Evolutionary conservation across 1,140 invertebrate genomes (phyloP).

Genomic region (Akabosia matsudoensis): DNA sequence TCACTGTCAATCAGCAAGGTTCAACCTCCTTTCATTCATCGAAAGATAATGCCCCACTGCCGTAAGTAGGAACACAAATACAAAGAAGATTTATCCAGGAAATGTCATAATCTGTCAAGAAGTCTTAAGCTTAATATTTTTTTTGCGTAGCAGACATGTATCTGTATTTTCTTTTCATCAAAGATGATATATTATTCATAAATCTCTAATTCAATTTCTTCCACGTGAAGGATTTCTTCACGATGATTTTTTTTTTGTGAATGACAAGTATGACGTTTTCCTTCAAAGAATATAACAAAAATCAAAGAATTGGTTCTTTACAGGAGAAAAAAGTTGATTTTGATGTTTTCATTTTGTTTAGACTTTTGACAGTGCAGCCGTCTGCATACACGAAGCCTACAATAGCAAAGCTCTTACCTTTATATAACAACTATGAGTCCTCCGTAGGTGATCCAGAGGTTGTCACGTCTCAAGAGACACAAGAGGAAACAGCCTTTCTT

Average conservation of each 20-base stretch:
- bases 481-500: constrained; percentile 72
- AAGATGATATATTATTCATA: too few species aligned
- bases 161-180: too few species aligned
- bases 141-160: too few species aligned
- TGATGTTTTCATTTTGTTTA: constrained; percentile 49
- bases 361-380: constrained; percentile 60
- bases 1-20: constrained; percentile 68
- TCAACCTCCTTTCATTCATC: constrained; percentile 63
- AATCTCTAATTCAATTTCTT: too few species aligned
- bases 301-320: constrained; percentile 25
- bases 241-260: too few species aligned
- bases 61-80: constrained; percentile 64
- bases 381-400: constrained; percentile 63
- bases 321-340: not conserved
- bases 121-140: too few species aligned
- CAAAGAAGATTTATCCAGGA: too few species aligned
- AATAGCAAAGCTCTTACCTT: constrained; percentile 62
- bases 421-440: constrained; percentile 74
- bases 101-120: too few species aligned
- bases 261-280: too few species aligned
- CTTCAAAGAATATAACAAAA: too few species aligned
- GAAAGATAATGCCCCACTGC: constrained; percentile 67
- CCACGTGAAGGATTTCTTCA: too few species aligned
- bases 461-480: constrained; percentile 67
- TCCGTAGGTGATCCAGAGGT: constrained; percentile 71